phyloP scores from a whole-genome alignment of 2,888 invertebrate genomes.

The Rotaria macrura region DNA sequence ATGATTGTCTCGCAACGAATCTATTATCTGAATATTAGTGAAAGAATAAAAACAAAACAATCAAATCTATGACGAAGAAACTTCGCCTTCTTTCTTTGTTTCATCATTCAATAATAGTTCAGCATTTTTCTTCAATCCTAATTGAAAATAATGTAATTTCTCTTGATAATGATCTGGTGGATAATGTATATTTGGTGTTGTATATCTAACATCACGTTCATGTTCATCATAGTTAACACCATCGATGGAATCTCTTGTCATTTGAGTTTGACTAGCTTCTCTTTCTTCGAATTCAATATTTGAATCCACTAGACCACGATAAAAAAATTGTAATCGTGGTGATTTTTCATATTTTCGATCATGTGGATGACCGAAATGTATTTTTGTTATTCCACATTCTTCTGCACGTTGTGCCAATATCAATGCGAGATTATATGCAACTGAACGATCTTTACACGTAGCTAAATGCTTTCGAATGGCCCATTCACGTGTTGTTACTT shows the following conservation, averaged over 20 bases:
- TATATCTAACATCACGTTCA: background rate
- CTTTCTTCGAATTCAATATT: slow-evolving; percentile 5
- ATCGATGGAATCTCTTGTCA: background rate
- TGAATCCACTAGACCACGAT: background rate
- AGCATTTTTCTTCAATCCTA: background rate
- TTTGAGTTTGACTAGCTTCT: background rate
- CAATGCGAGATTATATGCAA: background rate
- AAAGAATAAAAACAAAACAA: background rate
- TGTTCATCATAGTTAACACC: slow-evolving; percentile 7
- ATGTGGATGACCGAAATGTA: background rate
- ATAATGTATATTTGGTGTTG: background rate
- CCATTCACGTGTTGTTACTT: background rate
- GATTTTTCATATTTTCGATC: background rate
- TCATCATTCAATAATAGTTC: background rate
- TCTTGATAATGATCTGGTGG: slow-evolving; percentile 1
- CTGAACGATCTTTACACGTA: background rate
- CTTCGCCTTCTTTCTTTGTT: background rate
- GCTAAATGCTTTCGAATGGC: slow-evolving; percentile 5
- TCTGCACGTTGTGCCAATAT: slow-evolving; percentile 4
- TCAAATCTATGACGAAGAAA: background rate
- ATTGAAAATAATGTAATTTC: slow-evolving; percentile 15
- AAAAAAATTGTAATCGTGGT: background rate
- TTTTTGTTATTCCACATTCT: slow-evolving; percentile 1
- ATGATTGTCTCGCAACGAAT: too few relatives aligned
- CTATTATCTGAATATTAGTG: background rate